These are phyloP conservation scores for Microchirus variegatus DNA, from an alignment of 2,797 vertebrate species.

Conservation along the genomic window DNA sequence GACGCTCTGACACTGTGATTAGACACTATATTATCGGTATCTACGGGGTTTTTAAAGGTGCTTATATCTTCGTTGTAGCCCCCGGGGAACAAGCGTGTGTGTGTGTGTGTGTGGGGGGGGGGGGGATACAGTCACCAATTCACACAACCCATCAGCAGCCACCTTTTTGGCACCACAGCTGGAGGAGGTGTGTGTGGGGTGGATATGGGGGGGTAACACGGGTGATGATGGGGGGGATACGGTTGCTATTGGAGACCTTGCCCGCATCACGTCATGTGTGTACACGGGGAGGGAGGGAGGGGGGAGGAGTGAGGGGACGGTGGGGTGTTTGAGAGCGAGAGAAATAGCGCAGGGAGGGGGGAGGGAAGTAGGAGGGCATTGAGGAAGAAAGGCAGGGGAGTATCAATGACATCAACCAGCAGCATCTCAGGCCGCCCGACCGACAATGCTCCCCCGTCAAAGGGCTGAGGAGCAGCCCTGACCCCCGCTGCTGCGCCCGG, in stretches of 20 bases:
- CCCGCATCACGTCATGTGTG: constrained; percentile 79
- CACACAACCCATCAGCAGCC: constrained; percentile 34
- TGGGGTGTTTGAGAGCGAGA: constrained; percentile 45
- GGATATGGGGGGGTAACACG: constrained; percentile 63
- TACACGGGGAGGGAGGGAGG: constrained; percentile 22
- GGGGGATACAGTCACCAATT: constrained; percentile 41
- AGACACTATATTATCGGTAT: constrained; percentile 63
- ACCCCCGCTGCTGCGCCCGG: constrained; percentile 51
- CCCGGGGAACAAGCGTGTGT: constrained; percentile 33
- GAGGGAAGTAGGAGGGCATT: constrained; percentile 66
- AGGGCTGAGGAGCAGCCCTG: constrained; percentile 69
- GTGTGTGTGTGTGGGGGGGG: too few species aligned
- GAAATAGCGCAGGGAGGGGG: constrained; percentile 21
- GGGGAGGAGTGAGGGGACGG: constrained; percentile 38
- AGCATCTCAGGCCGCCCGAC: constrained; percentile 68
- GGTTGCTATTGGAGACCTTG: constrained; percentile 81
- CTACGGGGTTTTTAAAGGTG: constrained; percentile 61
- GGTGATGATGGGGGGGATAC: constrained; percentile 60
- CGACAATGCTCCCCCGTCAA: constrained; percentile 72
- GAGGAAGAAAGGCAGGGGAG: constrained; percentile 73
- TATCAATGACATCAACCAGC: constrained; percentile 83
- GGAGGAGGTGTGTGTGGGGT: constrained; percentile 36
- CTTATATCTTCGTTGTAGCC: constrained; percentile 63
- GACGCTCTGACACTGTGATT: constrained; percentile 46
- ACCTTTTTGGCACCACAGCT: constrained; percentile 47